Percentiles rank a stretch among this genome's conserved stretches.
Evolutionary conservation across 2,797 vertebrate species (phyloP).

Genomic region (Apogon hyalosoma): DNA sequence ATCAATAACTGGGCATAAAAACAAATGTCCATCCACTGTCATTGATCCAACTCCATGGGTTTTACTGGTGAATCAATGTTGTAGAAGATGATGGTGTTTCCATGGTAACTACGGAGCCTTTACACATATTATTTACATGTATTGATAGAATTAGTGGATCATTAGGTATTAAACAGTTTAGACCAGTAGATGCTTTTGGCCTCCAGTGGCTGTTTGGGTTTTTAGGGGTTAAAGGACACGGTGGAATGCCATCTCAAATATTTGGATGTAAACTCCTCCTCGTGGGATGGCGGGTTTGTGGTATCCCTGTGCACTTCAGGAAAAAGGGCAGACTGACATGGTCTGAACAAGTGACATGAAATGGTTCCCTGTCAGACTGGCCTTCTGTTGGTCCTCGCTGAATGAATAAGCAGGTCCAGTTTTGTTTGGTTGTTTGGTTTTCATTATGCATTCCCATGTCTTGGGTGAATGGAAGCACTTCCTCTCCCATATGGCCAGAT

Average conservation of each 20-base stretch:
- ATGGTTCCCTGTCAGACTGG: conserved; percentile 14
- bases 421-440: conserved; percentile 81
- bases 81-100: too few relatives aligned
- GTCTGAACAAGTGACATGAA: conserved; percentile 32
- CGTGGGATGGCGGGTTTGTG: conserved; percentile 43
- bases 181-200: too few relatives aligned
- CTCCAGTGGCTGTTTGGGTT: too few relatives aligned
- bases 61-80: too few relatives aligned
- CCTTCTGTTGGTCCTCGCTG: conserved; percentile 27
- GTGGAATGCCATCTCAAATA: conserved; percentile 56
- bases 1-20: too few relatives aligned
- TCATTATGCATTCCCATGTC: conserved; percentile 72
- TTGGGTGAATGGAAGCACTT: conserved; percentile 76
- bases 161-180: too few relatives aligned
- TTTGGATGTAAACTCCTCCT: conserved; percentile 43
- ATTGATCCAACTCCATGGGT: too few relatives aligned
- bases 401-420: conserved; percentile 58
- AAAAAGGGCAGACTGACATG: conserved; percentile 50
- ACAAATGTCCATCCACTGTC: too few relatives aligned
- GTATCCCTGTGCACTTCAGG: conserved; percentile 35
- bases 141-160: too few relatives aligned
- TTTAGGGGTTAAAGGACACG: conserved; percentile 7
- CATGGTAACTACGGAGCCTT: too few relatives aligned
- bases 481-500: conserved; percentile 79
- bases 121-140: too few relatives aligned